phyloP scores from a whole-genome alignment of 2,888 invertebrate genomes.

The Eledona agricola region DNA sequence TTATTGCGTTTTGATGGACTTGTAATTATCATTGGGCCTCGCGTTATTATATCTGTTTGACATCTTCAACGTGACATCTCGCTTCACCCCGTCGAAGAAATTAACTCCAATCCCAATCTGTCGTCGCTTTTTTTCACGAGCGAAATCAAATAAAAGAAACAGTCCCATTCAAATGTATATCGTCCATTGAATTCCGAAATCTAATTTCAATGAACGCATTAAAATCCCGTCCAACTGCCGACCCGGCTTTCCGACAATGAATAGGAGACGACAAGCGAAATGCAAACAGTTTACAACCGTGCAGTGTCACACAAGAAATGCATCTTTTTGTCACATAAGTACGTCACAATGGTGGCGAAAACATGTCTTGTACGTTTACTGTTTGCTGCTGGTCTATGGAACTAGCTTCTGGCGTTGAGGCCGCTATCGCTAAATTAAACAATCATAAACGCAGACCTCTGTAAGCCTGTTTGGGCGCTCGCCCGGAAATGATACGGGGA shows the following conservation, averaged over 20 bases:
- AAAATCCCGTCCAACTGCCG: slow-evolving; percentile 28
- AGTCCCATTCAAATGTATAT: slow-evolving; percentile 42
- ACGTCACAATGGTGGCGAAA: slow-evolving; percentile 49
- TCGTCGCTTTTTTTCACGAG: slow-evolving; percentile 15
- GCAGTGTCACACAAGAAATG: slow-evolving; percentile 51
- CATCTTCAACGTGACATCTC: no score
- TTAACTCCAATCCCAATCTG: slow-evolving; percentile 6
- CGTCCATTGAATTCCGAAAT: slow-evolving; percentile 41
- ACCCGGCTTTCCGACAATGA: slow-evolving; percentile 22
- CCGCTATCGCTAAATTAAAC: slow-evolving; percentile 56
- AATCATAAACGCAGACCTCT: slow-evolving; percentile 52
- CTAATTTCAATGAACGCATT: slow-evolving; percentile 45
- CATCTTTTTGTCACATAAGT: slow-evolving; percentile 52
- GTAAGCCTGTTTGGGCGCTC: slow-evolving; percentile 44
- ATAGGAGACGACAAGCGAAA: slow-evolving; percentile 34
- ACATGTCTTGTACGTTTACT: slow-evolving; percentile 50
- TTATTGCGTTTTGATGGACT: no score
- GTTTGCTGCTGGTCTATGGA: slow-evolving; percentile 14
- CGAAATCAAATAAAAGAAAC: slow-evolving; percentile 25
- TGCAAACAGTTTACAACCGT: slow-evolving; percentile 36
- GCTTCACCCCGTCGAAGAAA: no score
- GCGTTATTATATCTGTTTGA: no score
- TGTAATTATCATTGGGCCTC: no score
- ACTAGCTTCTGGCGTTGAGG: slow-evolving; percentile 36
- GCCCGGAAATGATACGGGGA: slow-evolving; percentile 33